phyloP scores from a whole-genome alignment of 2,113 vertebrate species.

The Eira barbara region DNA sequence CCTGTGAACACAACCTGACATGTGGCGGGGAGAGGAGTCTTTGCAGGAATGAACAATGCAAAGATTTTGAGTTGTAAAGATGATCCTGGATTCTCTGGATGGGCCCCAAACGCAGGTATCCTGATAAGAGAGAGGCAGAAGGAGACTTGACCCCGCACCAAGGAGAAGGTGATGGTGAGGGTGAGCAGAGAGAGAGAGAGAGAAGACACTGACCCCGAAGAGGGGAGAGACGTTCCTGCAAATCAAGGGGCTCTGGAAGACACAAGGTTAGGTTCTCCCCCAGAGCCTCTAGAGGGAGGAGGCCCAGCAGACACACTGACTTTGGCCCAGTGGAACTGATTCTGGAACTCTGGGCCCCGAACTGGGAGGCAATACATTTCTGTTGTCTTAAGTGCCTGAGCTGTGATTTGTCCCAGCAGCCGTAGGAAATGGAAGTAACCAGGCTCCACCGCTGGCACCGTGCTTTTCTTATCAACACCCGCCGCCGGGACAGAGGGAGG shows the following conservation, averaged over 20 bases:
- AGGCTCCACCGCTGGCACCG: rapidly evolving
- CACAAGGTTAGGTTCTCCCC: not conserved
- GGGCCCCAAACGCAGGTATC: not conserved
- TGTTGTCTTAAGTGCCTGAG: not conserved
- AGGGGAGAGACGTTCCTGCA: rapidly evolving
- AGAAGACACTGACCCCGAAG: not conserved
- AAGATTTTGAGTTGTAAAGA: not conserved
- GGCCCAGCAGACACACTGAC: not conserved
- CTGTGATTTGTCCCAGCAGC: not conserved
- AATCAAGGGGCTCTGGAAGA: not conserved
- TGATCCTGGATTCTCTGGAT: not conserved
- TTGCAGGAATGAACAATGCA: not conserved
- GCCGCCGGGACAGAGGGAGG: not conserved
- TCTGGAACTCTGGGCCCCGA: not conserved
- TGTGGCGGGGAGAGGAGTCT: rapidly evolving
- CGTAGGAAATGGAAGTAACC: not conserved
- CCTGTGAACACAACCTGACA: not conserved
- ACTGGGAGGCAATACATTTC: not conserved
- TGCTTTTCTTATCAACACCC: rapidly evolving
- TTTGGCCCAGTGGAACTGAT: too few relatives aligned
- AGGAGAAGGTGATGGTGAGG: not conserved
- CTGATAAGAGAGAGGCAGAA: not conserved
- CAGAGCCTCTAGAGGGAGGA: rapidly evolving
- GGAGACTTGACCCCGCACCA: not conserved
- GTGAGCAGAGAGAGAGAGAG: not conserved